Evolutionary conservation across 2,888 invertebrate species (phyloP), one percentile per base, ranked within the genome.

Genomic region (Tyria jacobaeae): DNA sequence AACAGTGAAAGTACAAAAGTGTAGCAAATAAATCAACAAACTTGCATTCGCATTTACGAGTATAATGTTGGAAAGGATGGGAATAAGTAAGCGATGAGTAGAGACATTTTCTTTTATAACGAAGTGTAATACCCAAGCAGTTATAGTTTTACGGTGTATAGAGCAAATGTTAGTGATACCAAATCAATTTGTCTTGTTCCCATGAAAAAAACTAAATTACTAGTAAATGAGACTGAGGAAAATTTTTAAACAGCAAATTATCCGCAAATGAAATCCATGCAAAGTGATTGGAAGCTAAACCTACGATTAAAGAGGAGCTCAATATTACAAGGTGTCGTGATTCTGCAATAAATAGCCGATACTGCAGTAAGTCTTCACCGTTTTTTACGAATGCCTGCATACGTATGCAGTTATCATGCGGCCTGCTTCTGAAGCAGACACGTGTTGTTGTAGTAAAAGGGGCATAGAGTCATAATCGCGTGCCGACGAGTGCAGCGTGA

Each of bases 371-470:
- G 17, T 21, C 34, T 34, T 31, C 17, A 17, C 17, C 35, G 35
- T 6, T 21, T 50, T 37, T 21, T n/a, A 41, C 27, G 39, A 39
- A 39, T 39, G 25, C 12, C 12, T 25, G 10, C 39, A 25, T 10
- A 53, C 25, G 27, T 14, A 24, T 39, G 27, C 34, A 31, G 34
- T 55, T 44, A 34, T 55, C 34, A 55, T 21, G 31, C 24, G 7
- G 34, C 41, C 31, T 34, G 47, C 34, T 27, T 55, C 31, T 31
- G 3, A 21, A 31, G 12, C 44, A 21, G 44, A 55, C 55, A 55
- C 55, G 44, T 34, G 17, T 15, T 15, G 14, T 12, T 9, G n/a
- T 10, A 47, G 55, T 55, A 47, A 55, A 55, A 55, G 55, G 55
- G 7, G n/a, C 31, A 25, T 44, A 44, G 3, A 10, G 17, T 24